Evolutionary conservation across 2,113 vertebrate genomes (phyloP), one percentile per base, ranked within the genome.

Genomic region (Gasterosteus nipponicus): DNA sequence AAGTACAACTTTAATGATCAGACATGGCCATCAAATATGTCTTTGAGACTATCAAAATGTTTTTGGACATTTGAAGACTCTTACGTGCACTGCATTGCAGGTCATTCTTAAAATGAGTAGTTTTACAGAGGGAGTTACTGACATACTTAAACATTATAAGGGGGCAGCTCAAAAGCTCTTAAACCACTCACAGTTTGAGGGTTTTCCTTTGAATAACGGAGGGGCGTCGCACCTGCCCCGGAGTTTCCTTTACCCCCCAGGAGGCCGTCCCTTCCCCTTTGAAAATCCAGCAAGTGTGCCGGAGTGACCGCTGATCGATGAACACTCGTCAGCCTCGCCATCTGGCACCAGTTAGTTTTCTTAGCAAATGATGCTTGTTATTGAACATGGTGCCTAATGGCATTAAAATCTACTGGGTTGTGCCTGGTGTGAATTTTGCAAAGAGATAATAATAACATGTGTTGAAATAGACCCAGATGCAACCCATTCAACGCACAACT

Each of bases 311-410:
- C 33, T 89, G 93, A 94, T 94, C 89, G 91, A 94, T 93, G 91
- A 91, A 67, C 86, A 54, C 85, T 92, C 82, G 83, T 90, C 87
- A 89, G 82, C 86, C 56, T 75, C 39, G n/a, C 93, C 94, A 94
- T 95, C 93, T 95, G 94, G 91, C 81, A 78, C 65, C 77, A 77
- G 87, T 93, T 92, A 93, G 89, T 92, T 93, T 91, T 90, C 90
- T 91, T 88, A 93, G 90, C 84, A 91, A 93, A 93, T 92, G 69
- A 93, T 90, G 85, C 86, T 93, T 91, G 92, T 93, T 90, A 93
- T 89, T 87, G 87, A 89, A 83, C 90, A 88, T 49, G 75, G 69
- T 56, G 76, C 83, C 86, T 92, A 90, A 93, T 87, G 89, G 84
- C 74, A 66, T 59, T 75, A 65, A 82, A 89, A 87, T 92, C 84